Evolutionary conservation across 2,888 invertebrate genomes (phyloP).

Genomic region (Sinohyriopsis cumingii): DNA sequence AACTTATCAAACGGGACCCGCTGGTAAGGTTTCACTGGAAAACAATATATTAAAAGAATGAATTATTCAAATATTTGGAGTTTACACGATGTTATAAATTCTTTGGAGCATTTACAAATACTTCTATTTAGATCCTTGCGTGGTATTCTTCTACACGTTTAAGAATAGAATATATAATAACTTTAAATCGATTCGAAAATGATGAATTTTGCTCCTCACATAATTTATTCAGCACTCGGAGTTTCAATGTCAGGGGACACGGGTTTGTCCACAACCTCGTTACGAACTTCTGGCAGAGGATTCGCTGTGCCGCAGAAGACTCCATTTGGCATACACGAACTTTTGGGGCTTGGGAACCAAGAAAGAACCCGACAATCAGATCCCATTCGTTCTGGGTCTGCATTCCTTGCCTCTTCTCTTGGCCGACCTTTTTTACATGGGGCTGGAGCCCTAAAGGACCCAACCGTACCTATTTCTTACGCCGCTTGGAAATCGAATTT

Average conservation of each 20-base stretch:
- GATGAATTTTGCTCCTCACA: conserved; percentile 48
- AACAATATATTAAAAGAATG: too few relatives aligned
- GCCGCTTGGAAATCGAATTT: conserved; percentile 49
- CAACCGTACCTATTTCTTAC: conserved; percentile 33
- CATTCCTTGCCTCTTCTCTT: conserved; percentile 40
- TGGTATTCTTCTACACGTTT: conserved; percentile 8
- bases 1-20: too few relatives aligned
- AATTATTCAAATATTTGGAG: too few relatives aligned
- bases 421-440: conserved; percentile 29
- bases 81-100: neutral
- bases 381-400: conserved; percentile 38
- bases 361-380: conserved; percentile 40
- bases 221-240: conserved; percentile 40
- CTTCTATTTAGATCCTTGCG: neutral
- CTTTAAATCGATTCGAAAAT: conserved; percentile 9
- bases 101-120: neutral
- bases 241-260: conserved; percentile 31
- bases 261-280: conserved; percentile 30
- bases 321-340: conserved; percentile 91
- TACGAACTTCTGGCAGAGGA: conserved; percentile 23
- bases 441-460: conserved; percentile 33
- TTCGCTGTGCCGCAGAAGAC: conserved; percentile 76
- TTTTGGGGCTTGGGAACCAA: conserved; percentile 80
- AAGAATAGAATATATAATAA: neutral
- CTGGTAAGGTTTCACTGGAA: too few relatives aligned